Base-by-base conservation (phyloP, 1,140 invertebrate species). In the Zaprionus inermis region DNA sequence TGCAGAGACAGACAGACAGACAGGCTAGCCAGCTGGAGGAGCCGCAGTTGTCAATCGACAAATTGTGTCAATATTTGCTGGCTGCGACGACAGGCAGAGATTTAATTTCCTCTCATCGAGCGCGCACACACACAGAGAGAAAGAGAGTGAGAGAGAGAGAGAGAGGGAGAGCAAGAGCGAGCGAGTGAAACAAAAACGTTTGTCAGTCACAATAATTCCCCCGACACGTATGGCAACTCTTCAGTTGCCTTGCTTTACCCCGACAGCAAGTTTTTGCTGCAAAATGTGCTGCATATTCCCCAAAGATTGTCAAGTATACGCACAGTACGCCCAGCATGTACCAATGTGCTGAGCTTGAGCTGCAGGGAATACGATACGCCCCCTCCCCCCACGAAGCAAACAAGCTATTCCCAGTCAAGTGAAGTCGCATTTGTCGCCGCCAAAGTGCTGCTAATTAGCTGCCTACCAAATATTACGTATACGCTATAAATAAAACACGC, bases 61-160 rank as follows among this genome's bases (percentile, higher is more conserved):
- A 83, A 83, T 83, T 86, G 79, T 86, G 82, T 86, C 82, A 88
- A 86, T 86, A 86, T 86, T 86, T 79, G 83, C 78, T 79, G 68
- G 68, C 83, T 77, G 65, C 88, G 82, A 86, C 79, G 72, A 86
- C 79, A 88, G 88, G 65, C 24, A 73, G 76, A 86, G 82, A 86
- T 88, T 86, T 86, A 86, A 86, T 86, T 86, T 86, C 82, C 83
- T 82, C 83, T 76, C 80, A 86, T 72, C 79, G 82, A 86, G 46
- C n/a, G 36, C 30, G 30, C 14, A 67, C 58, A 49, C 14, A 12
- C 0, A 16, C 36, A 44, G 0, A 60, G 7, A 56, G 49, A 63
- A 7, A 36, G 18, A 54, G 20, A 38, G 46, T n/a, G 18, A 28
- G 11, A 52, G n/a, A 38, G 4, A 30, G 38, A 32, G 6, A 56